phyloP scores from a whole-genome alignment of 2,113 vertebrate species.

The Hoplias malabaricus region DNA sequence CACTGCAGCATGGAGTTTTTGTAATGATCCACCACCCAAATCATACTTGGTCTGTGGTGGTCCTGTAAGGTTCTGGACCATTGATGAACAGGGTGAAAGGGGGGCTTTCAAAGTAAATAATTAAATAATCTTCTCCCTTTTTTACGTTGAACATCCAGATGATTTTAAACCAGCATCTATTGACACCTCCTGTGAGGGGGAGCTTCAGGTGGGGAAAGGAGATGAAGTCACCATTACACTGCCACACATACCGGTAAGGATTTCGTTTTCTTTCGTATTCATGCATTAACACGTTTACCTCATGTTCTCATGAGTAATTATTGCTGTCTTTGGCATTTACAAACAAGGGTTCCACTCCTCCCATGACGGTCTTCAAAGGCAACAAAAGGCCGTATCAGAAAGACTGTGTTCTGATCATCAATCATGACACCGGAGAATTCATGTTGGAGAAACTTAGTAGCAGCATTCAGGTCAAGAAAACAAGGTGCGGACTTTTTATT shows the following conservation, averaged over 20 bases:
- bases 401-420: slow-evolving; percentile 97
- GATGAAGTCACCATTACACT: slow-evolving; percentile 97
- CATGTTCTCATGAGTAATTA: background rate
- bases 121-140: background rate
- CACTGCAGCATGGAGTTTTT: no score
- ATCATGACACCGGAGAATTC: slow-evolving; percentile 96
- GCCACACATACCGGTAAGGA: slow-evolving; percentile 92
- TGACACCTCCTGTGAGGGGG: slow-evolving; percentile 93
- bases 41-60: no score
- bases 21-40: no score
- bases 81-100: no score
- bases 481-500: slow-evolving; percentile 77
- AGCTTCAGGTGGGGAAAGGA: slow-evolving; percentile 96
- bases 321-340: slow-evolving; percentile 20
- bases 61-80: no score
- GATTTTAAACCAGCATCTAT: slow-evolving; percentile 98
- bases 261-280: no score
- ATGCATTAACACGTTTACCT: slow-evolving; percentile 14
- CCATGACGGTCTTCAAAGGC: slow-evolving; percentile 98
- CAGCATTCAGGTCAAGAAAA: slow-evolving; percentile 99
- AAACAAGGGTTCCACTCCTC: slow-evolving; percentile 91
- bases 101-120: no score
- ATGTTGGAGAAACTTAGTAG: slow-evolving; percentile 96
- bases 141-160: no score
- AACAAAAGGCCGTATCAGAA: slow-evolving; percentile 98